These are phyloP conservation scores for Ornithorhynchus anatinus DNA, from an alignment of 2,113 vertebrate genomes.

Conservation along the genomic window DNA sequence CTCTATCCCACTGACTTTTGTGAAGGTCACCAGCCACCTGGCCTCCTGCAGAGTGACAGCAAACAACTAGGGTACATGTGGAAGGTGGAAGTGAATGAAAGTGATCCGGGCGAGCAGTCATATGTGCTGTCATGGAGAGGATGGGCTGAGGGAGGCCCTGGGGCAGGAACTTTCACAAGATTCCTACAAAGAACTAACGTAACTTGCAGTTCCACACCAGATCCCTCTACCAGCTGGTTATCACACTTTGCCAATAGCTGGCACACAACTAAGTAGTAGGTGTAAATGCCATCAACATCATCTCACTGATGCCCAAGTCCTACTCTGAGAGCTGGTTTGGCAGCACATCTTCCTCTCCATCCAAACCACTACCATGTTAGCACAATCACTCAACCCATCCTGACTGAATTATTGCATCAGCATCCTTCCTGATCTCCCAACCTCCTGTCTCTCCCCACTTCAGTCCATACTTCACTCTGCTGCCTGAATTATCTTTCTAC, in stretches of 20 bases:
- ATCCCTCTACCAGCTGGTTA: background rate
- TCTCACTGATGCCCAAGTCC: background rate
- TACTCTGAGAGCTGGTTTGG: background rate
- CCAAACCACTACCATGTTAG: too few relatives aligned
- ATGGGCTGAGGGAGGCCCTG: background rate
- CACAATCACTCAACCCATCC: too few relatives aligned
- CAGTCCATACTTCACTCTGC: too few relatives aligned
- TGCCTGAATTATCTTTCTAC: too few relatives aligned
- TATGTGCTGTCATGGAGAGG: background rate
- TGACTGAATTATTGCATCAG: too few relatives aligned
- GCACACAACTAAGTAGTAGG: background rate
- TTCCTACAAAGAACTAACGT: background rate
- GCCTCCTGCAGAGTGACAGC: background rate
- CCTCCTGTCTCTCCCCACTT: too few relatives aligned
- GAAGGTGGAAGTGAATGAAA: fast-evolving
- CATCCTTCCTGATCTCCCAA: too few relatives aligned
- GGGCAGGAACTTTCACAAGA: background rate
- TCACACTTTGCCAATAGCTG: background rate
- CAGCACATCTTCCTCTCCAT: too few relatives aligned
- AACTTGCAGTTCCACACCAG: background rate
- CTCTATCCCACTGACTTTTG: background rate
- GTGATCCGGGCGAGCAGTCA: background rate
- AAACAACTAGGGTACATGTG: background rate
- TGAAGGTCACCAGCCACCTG: background rate
- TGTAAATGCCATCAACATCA: background rate